Percentiles rank a stretch among this genome's conserved stretches.
These are phyloP conservation scores for Lepeophtheirus nordmannii DNA, from an alignment of 2,888 invertebrate genomes.

Conservation along the genomic window DNA sequence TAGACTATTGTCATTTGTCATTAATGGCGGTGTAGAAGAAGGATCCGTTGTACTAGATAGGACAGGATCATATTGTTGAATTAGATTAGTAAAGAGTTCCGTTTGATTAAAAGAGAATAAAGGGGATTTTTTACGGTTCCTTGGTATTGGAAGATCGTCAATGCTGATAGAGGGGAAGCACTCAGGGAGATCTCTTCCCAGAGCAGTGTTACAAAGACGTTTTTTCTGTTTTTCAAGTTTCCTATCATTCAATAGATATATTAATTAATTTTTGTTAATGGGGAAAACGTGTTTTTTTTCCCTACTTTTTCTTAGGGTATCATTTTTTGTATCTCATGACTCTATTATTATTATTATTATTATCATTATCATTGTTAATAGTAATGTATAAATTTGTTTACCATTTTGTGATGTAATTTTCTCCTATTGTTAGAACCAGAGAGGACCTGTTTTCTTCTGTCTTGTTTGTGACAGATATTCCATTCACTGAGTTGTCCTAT, in stretches of 20 bases:
- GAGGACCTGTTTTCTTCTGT: constrained; percentile 12
- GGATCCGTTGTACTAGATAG: too few relatives aligned
- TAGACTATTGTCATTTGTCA: too few relatives aligned
- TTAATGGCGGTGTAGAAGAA: too few relatives aligned
- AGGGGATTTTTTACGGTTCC: too few relatives aligned
- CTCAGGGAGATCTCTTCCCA: constrained; percentile 5
- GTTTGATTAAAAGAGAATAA: too few relatives aligned
- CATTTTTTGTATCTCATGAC: too few relatives aligned
- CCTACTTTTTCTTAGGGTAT: too few relatives aligned
- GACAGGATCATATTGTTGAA: too few relatives aligned
- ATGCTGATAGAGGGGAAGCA: constrained; percentile 10
- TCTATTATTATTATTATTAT: too few relatives aligned
- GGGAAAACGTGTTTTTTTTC: too few relatives aligned
- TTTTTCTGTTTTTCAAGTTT: constrained; percentile 58
- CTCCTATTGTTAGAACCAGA: constrained; percentile 11
- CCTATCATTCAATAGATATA: constrained; percentile 39
- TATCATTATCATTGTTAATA: too few relatives aligned
- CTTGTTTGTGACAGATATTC: constrained; percentile 13
- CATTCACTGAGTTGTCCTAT: not conserved
- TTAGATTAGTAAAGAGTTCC: too few relatives aligned
- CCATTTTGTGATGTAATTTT: constrained; percentile 18
- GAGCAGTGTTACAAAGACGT: constrained; percentile 46
- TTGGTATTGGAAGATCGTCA: not conserved
- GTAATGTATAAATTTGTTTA: not conserved
- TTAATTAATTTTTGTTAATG: not conserved